Percentiles rank a stretch among this genome's conserved stretches.
Conservation (phyloP, 2,113 vertebrate genomes). For the Mandrillus leucophaeus region DNA sequence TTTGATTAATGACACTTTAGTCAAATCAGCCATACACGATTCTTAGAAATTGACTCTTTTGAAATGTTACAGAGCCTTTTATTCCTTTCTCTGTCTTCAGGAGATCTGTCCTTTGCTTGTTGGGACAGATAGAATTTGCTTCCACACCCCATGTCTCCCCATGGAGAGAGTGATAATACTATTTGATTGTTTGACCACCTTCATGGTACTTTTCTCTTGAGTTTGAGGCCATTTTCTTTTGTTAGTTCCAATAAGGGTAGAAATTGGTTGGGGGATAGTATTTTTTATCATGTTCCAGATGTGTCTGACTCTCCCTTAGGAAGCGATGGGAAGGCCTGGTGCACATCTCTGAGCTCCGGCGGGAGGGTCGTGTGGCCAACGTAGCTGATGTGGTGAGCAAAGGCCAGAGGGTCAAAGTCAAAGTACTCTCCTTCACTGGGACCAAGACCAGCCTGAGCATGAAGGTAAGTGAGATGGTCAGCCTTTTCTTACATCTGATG, state of each 20-base stretch:
- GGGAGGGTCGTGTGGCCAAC: constrained; percentile 96
- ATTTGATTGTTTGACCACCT: background rate
- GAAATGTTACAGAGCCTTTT: background rate
- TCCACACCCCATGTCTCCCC: accelerated
- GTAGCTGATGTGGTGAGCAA: constrained; percentile 99
- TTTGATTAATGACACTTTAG: background rate
- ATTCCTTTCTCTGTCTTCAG: background rate
- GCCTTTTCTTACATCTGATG: background rate
- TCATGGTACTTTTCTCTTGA: background rate
- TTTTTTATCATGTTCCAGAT: background rate
- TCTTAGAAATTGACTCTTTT: background rate
- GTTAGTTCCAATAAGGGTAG: background rate
- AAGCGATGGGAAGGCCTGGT: constrained; percentile 99
- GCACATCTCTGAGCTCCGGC: constrained; percentile 96
- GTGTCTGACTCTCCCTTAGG: constrained; percentile 79
- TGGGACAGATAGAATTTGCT: background rate
- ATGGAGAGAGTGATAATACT: background rate
- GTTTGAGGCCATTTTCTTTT: background rate
- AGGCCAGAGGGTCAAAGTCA: constrained; percentile 97
- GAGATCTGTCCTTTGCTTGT: background rate
- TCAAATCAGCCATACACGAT: background rate
- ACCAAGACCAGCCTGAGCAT: constrained; percentile 99
- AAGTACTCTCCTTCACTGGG: constrained; percentile 98
- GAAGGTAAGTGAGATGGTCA: constrained; percentile 88
- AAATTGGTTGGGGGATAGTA: background rate